Evolutionary conservation across 2,888 invertebrate species (phyloP).

Genomic region (Perdita meconis): DNA sequence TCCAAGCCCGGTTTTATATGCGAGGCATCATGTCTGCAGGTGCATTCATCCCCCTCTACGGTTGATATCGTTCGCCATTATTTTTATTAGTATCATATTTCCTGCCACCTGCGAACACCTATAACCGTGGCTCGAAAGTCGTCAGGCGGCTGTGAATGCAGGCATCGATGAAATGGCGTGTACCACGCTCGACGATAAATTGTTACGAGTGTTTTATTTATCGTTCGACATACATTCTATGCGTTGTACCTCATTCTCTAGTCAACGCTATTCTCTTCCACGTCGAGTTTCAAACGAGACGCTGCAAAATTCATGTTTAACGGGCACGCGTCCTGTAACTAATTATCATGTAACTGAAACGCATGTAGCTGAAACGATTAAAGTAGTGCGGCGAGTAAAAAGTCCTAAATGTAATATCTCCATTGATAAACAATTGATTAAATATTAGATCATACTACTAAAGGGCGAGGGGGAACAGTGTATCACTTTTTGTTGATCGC

Average conservation of each 20-base stretch:
- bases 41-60: constrained; percentile 27
- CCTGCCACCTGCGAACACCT: constrained; percentile 73
- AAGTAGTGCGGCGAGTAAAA: no score
- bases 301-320: constrained; percentile 3
- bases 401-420: no score
- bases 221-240: constrained; percentile 49
- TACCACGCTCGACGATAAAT: constrained; percentile 65
- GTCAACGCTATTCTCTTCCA: neutral
- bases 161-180: constrained; percentile 64
- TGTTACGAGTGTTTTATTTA: constrained; percentile 71
- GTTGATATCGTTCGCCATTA: constrained; percentile 70
- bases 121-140: constrained; percentile 60
- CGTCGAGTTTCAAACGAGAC: neutral
- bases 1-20: constrained; percentile 41
- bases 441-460: no score
- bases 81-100: constrained; percentile 77
- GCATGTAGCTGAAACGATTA: neutral
- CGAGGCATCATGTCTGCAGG: constrained; percentile 28
- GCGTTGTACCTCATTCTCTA: constrained; percentile 12
- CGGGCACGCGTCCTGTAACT: neutral
- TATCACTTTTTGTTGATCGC: no score
- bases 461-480: no score
- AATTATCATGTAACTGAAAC: neutral
- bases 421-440: no score
- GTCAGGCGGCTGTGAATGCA: constrained; percentile 58